A percentile compares a stretch with the other conserved stretches of the same genome.
phyloP scores from a whole-genome alignment of 2,113 vertebrate species.

The Corydoras maculifer region DNA sequence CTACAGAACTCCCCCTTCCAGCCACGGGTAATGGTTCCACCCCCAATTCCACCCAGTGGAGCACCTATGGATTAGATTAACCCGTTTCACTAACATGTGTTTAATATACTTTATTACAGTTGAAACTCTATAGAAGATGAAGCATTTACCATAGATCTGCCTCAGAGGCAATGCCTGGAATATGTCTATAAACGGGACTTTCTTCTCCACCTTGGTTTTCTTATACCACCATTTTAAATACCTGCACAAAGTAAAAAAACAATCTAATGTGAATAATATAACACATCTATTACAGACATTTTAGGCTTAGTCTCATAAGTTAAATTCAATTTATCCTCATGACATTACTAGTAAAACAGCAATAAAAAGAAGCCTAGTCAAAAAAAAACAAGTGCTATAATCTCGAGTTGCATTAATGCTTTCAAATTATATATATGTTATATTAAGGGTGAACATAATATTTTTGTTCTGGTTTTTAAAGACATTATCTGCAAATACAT shows the following conservation, averaged over 20 bases:
- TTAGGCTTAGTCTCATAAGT: too few species aligned
- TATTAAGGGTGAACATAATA: too few species aligned
- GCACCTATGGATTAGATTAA: conserved; percentile 65
- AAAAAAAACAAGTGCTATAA: too few species aligned
- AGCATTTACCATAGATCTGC: conserved; percentile 85
- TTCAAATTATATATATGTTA: too few species aligned
- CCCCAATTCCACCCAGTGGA: conserved; percentile 88
- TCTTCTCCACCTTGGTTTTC: conserved; percentile 89
- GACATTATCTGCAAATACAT: too few species aligned
- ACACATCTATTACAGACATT: too few species aligned
- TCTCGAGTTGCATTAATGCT: too few species aligned
- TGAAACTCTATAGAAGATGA: not conserved
- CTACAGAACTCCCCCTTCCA: conserved; percentile 94
- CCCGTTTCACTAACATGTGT: not conserved
- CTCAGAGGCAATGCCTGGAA: conserved; percentile 74
- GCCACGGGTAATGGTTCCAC: conserved; percentile 89
- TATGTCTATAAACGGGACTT: conserved; percentile 88
- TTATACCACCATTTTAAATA: conserved; percentile 91
- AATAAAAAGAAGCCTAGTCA: too few species aligned
- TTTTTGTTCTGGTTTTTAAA: too few species aligned
- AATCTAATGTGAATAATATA: too few species aligned
- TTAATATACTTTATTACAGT: not conserved
- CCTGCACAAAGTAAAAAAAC: conserved; percentile 53
- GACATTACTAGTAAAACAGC: too few species aligned
- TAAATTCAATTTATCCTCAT: too few species aligned